Conservation (phyloP, 2,888 invertebrate species). For the Scelioninae gen. 1 region DNA sequence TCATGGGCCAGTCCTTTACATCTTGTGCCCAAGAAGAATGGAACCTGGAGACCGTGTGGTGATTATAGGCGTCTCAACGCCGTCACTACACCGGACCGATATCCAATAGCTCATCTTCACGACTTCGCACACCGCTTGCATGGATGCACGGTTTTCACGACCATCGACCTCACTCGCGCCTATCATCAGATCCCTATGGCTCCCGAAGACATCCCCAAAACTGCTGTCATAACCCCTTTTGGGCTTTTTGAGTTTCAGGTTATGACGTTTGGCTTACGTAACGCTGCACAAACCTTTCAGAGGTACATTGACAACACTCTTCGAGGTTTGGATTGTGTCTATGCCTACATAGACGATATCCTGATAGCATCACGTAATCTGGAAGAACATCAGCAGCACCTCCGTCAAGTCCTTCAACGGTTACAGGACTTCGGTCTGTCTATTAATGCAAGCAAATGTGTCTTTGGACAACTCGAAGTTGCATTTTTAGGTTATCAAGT, state of each 20-base stretch:
- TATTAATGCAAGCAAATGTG: background rate
- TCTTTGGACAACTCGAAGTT: background rate
- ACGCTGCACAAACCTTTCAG: background rate
- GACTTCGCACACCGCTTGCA: background rate
- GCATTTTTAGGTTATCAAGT: too few relatives aligned
- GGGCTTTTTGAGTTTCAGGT: conserved; percentile 7
- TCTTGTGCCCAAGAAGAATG: too few relatives aligned
- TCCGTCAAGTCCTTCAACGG: background rate
- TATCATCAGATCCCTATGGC: conserved; percentile 18
- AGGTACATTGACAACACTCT: conserved; percentile 7
- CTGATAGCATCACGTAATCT: background rate
- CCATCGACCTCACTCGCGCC: conserved; percentile 22
- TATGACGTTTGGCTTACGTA: background rate
- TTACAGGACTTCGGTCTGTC: too few relatives aligned
- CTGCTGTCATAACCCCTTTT: conserved; percentile 6
- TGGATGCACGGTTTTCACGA: background rate
- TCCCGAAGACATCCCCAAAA: background rate
- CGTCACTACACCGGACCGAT: conserved; percentile 25
- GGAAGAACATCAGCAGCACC: background rate
- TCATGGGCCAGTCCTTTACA: too few relatives aligned
- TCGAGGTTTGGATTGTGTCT: conserved; percentile 4
- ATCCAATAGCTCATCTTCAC: background rate
- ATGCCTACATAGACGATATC: conserved; percentile 15
- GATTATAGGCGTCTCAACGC: conserved; percentile 35
- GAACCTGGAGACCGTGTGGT: conserved; percentile 6